Evolutionary conservation across 2,797 vertebrate genomes (phyloP).

Genomic region (Chaunax sp.): DNA sequence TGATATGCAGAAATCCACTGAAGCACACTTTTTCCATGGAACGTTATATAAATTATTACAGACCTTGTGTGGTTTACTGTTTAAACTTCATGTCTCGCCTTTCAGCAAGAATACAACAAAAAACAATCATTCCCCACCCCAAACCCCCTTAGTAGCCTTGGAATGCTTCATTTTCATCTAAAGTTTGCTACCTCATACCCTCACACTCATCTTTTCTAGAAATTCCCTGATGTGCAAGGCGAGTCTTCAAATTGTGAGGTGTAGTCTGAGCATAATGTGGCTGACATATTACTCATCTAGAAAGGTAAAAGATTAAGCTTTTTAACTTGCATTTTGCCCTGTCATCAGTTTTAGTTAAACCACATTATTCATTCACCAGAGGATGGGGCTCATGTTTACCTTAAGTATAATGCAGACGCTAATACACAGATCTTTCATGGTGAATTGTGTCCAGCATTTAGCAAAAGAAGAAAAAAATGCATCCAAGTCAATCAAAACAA

Average conservation of each 20-base stretch:
- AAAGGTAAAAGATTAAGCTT: slow-evolving; percentile 8
- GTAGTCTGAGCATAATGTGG: not conserved
- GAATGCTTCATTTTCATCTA: too few species aligned
- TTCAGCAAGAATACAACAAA: too few species aligned
- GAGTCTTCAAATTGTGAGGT: not conserved
- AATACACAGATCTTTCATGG: not conserved
- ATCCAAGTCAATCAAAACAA: not conserved
- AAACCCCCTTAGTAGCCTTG: too few species aligned
- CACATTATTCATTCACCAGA: slow-evolving; percentile 31
- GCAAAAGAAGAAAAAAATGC: not conserved
- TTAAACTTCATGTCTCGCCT: too few species aligned
- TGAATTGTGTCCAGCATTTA: not conserved
- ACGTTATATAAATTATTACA: too few species aligned
- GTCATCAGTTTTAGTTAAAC: slow-evolving; percentile 3
- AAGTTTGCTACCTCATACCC: too few species aligned
- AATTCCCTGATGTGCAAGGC: too few species aligned
- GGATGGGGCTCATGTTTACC: not conserved
- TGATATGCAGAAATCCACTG: too few species aligned
- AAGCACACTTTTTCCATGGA: too few species aligned
- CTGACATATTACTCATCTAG: not conserved
- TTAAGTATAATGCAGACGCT: not conserved
- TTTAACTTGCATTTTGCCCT: not conserved
- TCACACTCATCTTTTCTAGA: too few species aligned
- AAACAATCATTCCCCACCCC: too few species aligned
- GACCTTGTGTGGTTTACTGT: too few species aligned